A percentile compares a stretch with the other conserved stretches of the same genome.
Evolutionary conservation across 2,797 vertebrate species (phyloP).

Genomic region (Tenualosa thibaudeaui): DNA sequence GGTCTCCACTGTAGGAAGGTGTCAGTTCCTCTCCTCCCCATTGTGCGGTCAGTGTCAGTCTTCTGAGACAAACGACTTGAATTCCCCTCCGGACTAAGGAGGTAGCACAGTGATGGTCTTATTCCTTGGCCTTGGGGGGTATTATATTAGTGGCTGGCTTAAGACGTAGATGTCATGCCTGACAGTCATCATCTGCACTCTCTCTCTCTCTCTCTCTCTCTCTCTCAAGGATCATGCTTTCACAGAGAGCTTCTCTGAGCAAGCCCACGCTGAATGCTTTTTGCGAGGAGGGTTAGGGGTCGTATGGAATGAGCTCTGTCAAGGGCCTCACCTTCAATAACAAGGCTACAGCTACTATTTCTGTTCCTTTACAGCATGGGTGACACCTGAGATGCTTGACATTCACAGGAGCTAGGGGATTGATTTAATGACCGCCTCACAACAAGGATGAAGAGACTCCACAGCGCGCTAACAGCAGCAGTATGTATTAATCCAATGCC

Average conservation of each 20-base stretch:
- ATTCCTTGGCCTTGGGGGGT: not conserved
- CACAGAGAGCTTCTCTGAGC: not conserved
- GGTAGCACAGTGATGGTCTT: constrained; percentile 18
- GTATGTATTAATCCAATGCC: not conserved
- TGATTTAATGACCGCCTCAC: not conserved
- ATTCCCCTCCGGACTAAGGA: constrained; percentile 38
- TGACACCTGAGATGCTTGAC: constrained; percentile 17
- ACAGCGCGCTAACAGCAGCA: not conserved
- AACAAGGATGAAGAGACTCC: not conserved
- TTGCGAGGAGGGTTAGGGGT: not conserved
- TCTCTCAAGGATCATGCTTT: not conserved
- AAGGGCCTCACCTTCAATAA: not conserved
- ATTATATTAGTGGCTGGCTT: not conserved
- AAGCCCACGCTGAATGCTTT: not conserved
- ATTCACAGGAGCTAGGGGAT: constrained; percentile 1
- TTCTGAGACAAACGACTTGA: constrained; percentile 38
- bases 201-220: not conserved
- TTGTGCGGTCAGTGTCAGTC: constrained; percentile 21
- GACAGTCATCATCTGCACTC: not conserved
- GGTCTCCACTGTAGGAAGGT: not conserved
- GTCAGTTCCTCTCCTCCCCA: constrained; percentile 1
- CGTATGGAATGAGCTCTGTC: not conserved
- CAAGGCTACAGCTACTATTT: constrained; percentile 8
- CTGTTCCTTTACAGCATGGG: not conserved
- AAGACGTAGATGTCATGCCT: not conserved